Percentiles rank a stretch among this genome's conserved stretches.
phyloP scores from a whole-genome alignment of 2,888 invertebrate genomes.

The Apoda limacodes region DNA sequence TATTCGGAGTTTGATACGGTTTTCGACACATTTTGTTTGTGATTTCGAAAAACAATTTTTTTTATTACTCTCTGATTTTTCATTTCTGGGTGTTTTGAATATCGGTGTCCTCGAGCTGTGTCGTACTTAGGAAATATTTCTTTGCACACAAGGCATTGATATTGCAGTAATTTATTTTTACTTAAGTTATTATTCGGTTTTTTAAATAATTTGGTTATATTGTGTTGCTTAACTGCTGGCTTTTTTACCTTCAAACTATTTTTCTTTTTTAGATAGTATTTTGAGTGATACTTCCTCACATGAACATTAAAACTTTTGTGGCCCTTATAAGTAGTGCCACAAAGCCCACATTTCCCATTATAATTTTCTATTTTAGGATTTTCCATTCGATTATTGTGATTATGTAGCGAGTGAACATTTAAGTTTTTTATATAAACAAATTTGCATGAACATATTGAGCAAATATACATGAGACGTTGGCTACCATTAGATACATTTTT shows the following conservation, averaged over 20 bases:
- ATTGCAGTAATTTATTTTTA: too few species aligned
- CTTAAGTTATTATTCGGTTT: too few species aligned
- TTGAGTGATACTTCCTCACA: not conserved
- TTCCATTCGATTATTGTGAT: slow-evolving; percentile 3
- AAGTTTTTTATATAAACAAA: too few species aligned
- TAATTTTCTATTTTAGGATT: not conserved
- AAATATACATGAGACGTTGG: too few species aligned
- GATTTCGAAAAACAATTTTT: too few species aligned
- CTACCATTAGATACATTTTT: too few species aligned
- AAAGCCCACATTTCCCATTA: not conserved
- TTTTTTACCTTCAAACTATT: not conserved
- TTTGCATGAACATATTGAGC: too few species aligned
- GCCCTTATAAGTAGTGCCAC: not conserved
- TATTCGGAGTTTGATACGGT: not conserved
- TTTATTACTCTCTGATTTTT: too few species aligned
- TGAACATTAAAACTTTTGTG: not conserved
- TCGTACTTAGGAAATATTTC: not conserved
- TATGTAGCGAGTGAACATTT: too few species aligned
- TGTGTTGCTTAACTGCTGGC: not conserved
- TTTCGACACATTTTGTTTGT: not conserved
- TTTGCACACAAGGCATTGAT: not conserved
- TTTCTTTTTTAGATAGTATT: not conserved
- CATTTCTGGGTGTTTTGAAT: not conserved
- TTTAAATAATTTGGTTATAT: too few species aligned
- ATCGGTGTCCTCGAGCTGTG: not conserved